Evolutionary conservation across 2,797 vertebrate species (phyloP).

Genomic region (Micromesistius poutassou): DNA sequence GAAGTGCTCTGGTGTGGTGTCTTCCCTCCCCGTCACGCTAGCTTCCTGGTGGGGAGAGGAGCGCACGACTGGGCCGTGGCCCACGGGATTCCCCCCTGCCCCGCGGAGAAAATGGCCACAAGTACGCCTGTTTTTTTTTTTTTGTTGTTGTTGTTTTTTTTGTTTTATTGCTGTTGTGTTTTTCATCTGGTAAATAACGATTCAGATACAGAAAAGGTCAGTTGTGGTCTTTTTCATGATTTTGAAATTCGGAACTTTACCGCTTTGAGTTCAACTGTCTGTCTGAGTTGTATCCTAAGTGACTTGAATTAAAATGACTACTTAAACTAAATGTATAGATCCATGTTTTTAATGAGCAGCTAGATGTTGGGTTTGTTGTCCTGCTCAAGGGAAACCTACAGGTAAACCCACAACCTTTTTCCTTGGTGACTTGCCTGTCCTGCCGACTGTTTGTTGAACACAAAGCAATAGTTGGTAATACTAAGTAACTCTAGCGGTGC

Average conservation of each 20-base stretch:
- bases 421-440: not conserved
- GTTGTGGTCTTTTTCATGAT: too few relatives aligned
- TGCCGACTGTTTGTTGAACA: not conserved
- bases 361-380: not conserved
- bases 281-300: too few relatives aligned
- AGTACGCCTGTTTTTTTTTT: constrained; percentile 76
- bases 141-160: too few relatives aligned
- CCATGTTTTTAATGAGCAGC: not conserved
- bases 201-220: too few relatives aligned
- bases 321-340: not conserved
- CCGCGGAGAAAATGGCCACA: constrained; percentile 94
- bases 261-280: too few relatives aligned
- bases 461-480: not conserved
- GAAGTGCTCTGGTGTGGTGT: not conserved
- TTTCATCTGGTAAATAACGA: not conserved
- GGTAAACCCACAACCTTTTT: not conserved
- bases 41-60: constrained; percentile 96
- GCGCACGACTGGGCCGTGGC: constrained; percentile 94
- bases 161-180: not conserved
- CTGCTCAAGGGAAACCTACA: not conserved
- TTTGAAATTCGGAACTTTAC: too few relatives aligned
- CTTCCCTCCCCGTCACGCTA: constrained; percentile 50
- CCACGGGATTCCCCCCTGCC: constrained; percentile 93
- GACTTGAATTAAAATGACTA: too few relatives aligned
- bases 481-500: not conserved